Base-by-base conservation (phyloP, 2,113 vertebrate species). In the Aspiorhynchus laticeps region DNA sequence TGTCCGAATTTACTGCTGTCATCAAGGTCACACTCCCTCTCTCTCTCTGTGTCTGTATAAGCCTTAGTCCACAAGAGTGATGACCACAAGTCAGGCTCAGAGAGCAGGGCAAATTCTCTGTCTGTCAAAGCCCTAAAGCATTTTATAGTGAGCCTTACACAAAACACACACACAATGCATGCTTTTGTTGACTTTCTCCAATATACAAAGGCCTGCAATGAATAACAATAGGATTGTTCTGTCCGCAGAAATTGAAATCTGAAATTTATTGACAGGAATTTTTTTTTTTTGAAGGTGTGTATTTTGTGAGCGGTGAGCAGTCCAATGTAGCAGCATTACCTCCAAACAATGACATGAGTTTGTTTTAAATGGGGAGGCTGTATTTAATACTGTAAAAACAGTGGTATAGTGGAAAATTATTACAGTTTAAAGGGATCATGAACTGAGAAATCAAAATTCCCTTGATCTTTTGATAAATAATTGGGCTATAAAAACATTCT, bases 101-200 rank as follows among this genome's bases (percentile, higher is more conserved):
- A 63, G 74, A 85, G 15, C 74, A 63, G 56, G 63, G 76, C 61
- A 38, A 71, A 86, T 86, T 86, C 73, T 41, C 61, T 86, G 76
- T 71, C 63, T 86, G 85, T 86, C 85, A 86, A 65, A 86, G 59
- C 75, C 61, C 46, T 86, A 86, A 86, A 86, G 76, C 61, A 80
- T 79, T 80, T 86, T 79, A 85, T 79, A 86, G 46, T 80, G 75
- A 80, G 59, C 59, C 56, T 46, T 67, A 63, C 59, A 46, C 73
- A 85, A 59, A 19, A 9, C 59, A 51, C 28, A 53, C 65, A 21
- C 63, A 71, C 59, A 67, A 41, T 41, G 53, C 26, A 7, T 46
- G 73, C 61, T 82, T 82, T 38, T 82, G 48, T 43, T 26, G 33
- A 61, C 78, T 36, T 80, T 48, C 14, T 36, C 17, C 48, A 53